These are phyloP conservation scores for Meloidogyne hapla DNA, from an alignment of 1,140 invertebrate genomes.

Conservation along the genomic window DNA sequence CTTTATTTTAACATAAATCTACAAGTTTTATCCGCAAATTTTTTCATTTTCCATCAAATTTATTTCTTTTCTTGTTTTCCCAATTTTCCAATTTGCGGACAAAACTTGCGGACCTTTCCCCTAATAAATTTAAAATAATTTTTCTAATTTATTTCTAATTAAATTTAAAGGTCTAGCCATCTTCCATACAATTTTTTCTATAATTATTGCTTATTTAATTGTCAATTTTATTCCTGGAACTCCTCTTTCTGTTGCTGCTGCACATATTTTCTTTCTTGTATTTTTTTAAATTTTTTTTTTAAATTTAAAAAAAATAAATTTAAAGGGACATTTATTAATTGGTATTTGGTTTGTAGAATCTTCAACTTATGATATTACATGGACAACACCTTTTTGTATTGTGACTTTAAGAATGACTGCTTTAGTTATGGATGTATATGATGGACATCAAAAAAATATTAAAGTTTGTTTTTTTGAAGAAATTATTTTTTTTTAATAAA, in stretches of 20 bases:
- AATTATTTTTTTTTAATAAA: too few relatives aligned
- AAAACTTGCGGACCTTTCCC: too few relatives aligned
- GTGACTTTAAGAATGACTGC: constrained; percentile 66
- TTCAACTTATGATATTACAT: constrained; percentile 65
- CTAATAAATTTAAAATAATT: background rate
- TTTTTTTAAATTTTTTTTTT: background rate
- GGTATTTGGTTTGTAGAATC: constrained; percentile 50
- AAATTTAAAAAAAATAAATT: constrained; percentile 42
- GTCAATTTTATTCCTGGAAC: constrained; percentile 63
- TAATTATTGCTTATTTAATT: constrained; percentile 48
- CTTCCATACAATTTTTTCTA: constrained; percentile 40
- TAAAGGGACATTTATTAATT: constrained; percentile 65
- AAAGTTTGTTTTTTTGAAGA: background rate
- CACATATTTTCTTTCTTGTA: constrained; percentile 65
- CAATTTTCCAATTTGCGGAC: too few relatives aligned
- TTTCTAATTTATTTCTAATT: constrained; percentile 13
- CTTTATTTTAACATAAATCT: too few relatives aligned
- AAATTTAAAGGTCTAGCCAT: constrained; percentile 34
- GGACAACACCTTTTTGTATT: constrained; percentile 68
- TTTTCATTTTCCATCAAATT: too few relatives aligned
- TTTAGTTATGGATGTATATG: constrained; percentile 67
- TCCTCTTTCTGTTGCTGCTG: constrained; percentile 62
- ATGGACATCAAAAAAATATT: constrained; percentile 63
- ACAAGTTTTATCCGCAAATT: too few relatives aligned
- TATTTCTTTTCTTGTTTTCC: too few relatives aligned